Evolutionary conservation across 2,888 invertebrate species (phyloP), one percentile per base, ranked within the genome.

Genomic region (Ochlodes sylvanus): DNA sequence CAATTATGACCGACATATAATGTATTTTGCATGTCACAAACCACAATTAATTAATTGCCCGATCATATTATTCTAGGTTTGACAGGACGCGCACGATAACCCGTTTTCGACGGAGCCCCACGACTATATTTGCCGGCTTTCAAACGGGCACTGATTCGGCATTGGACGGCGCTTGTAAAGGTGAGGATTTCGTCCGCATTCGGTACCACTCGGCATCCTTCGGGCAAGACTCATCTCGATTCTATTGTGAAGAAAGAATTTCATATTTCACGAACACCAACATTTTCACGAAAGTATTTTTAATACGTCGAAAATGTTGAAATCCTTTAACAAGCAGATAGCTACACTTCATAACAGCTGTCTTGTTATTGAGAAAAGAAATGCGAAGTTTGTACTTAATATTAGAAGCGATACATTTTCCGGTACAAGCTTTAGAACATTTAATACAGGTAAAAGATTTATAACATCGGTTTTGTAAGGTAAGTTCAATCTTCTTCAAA

Each of bases 91-190:
- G 63, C 57, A 58, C 57, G 62, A 21, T 58, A 52, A 19, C 14
- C 14, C 19, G 52, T 7, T 44, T 1, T 34, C 54, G 34, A 32
- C 3, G 61, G 55, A 70, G 57, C 72, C 71, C 75, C 77, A 78
- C 92, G 75, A 76, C 88, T 83, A 70, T 77, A 74, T 85, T 79
- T 83, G 76, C 72, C 79, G 81, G 80, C 76, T 75, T 76, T 75
- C 89, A 81, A 86, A 77, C 82, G 78, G 81, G 82, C 88, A 92
- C 92, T 93, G 91, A 88, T 87, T 91, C 91, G 84, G 87, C 86
- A 89, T 91, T 90, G 89, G 91, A 80, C 83, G 86, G 80, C 85
- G 84, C 87, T 87, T 89, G 83, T 79, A 90, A 91, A 92, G 92
- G 92, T 92, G 90, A 91, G 91, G 85, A 87, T 81, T 80, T 89